These are phyloP conservation scores for Xiphophorus birchmanni DNA, from an alignment of 2,797 vertebrate genomes.

Conservation along the genomic window DNA sequence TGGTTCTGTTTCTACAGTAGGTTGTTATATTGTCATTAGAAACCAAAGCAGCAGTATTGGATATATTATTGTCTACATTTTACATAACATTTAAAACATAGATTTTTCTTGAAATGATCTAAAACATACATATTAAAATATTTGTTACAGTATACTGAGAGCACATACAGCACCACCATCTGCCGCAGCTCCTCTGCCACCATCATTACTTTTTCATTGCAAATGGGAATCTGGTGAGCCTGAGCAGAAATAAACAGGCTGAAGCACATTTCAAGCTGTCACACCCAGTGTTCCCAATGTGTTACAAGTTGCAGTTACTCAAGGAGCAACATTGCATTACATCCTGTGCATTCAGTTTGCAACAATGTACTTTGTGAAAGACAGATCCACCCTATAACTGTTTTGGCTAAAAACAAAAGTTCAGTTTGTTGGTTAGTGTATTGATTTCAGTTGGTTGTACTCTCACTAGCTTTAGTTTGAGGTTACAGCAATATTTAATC, in stretches of 20 bases:
- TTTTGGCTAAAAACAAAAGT: background rate
- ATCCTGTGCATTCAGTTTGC: constrained; percentile 44
- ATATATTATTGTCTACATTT: background rate
- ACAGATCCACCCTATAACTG: constrained; percentile 24
- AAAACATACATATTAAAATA: background rate
- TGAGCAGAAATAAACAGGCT: constrained; percentile 18
- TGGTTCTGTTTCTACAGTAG: background rate
- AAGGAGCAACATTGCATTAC: constrained; percentile 53
- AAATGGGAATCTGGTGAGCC: constrained; percentile 6
- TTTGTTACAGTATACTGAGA: constrained; percentile 1
- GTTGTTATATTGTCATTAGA: background rate
- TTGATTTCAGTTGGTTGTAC: background rate
- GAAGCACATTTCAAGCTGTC: constrained; percentile 10
- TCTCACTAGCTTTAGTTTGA: background rate
- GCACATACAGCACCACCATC: constrained; percentile 11
- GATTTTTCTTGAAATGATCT: background rate
- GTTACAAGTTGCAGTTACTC: constrained; percentile 44
- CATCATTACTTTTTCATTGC: background rate
- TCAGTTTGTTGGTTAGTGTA: background rate
- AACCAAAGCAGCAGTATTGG: background rate
- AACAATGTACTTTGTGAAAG: constrained; percentile 24
- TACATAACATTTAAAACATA: background rate
- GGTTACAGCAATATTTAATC: background rate
- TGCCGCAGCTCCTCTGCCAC: background rate
- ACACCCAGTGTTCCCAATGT: constrained; percentile 21